These are phyloP conservation scores for Dipodomys ordii DNA, from an alignment of 2,113 vertebrate species.

Conservation along the genomic window DNA sequence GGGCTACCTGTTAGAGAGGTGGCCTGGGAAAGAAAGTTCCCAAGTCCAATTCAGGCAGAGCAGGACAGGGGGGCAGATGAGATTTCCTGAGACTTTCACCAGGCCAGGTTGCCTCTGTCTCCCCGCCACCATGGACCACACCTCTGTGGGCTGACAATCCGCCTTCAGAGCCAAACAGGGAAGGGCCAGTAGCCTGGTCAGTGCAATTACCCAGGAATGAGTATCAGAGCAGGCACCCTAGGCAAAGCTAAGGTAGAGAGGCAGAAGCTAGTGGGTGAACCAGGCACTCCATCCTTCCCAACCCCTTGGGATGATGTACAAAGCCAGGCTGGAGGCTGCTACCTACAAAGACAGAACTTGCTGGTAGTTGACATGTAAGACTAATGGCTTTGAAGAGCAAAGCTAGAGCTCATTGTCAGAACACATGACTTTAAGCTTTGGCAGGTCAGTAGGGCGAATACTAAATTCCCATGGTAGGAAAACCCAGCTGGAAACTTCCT, in stretches of 20 bases:
- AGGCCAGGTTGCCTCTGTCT: background rate
- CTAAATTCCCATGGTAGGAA: background rate
- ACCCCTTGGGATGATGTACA: background rate
- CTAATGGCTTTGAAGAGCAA: background rate
- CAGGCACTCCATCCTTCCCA: background rate
- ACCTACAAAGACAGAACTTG: background rate
- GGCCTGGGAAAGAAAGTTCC: background rate
- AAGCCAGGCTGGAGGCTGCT: background rate
- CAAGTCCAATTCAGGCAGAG: background rate
- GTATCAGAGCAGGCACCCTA: background rate
- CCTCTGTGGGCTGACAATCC: constrained; percentile 59
- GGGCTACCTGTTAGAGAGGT: background rate
- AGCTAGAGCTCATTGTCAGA: background rate
- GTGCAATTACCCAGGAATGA: background rate
- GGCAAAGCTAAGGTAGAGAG: background rate
- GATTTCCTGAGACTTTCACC: background rate
- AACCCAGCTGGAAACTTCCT: background rate
- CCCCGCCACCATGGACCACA: background rate
- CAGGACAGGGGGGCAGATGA: background rate
- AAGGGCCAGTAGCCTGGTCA: constrained; percentile 12
- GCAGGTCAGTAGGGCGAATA: background rate
- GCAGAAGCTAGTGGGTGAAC: background rate
- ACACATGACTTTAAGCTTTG: background rate
- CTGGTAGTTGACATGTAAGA: background rate
- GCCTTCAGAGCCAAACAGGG: background rate